phyloP scores from a whole-genome alignment of 1,140 invertebrate species.

The Cotesia glomerata region DNA sequence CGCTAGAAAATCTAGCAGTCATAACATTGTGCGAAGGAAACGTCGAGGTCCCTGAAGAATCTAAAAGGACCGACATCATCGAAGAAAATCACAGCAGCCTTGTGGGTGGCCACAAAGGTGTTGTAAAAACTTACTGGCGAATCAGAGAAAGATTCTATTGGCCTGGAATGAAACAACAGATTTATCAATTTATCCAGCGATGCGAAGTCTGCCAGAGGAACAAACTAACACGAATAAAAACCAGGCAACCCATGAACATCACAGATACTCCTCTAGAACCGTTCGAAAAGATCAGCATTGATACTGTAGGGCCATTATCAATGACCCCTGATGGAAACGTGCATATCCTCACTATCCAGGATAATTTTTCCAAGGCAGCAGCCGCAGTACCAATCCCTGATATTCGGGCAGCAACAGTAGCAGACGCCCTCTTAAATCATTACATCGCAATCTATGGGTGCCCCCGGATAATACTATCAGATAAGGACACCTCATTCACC shows the following conservation, averaged over 20 bases:
- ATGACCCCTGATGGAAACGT: too few species aligned
- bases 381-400: constrained; percentile 32
- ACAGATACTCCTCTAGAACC: too few species aligned
- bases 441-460: too few species aligned
- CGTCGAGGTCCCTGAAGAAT: background rate
- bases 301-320: too few species aligned
- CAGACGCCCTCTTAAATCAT: constrained; percentile 28
- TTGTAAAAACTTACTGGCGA: background rate
- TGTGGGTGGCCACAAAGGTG: background rate
- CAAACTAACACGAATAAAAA: background rate
- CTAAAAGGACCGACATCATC: background rate
- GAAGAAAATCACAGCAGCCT: background rate
- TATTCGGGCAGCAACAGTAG: constrained; percentile 37
- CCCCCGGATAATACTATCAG: constrained; percentile 34
- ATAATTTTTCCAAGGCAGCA: constrained; percentile 45
- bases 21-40: background rate
- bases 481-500: constrained; percentile 39
- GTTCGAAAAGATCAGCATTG: too few species aligned
- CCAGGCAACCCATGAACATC: constrained; percentile 3
- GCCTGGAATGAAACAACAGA: background rate
- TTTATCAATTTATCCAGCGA: too few species aligned
- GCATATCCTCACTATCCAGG: constrained; percentile 45
- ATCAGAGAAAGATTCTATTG: background rate
- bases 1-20: background rate
- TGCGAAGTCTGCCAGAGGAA: too few species aligned